Base-by-base conservation (phyloP, 2,113 vertebrate genomes). In the Psephotus haematonotus region DNA sequence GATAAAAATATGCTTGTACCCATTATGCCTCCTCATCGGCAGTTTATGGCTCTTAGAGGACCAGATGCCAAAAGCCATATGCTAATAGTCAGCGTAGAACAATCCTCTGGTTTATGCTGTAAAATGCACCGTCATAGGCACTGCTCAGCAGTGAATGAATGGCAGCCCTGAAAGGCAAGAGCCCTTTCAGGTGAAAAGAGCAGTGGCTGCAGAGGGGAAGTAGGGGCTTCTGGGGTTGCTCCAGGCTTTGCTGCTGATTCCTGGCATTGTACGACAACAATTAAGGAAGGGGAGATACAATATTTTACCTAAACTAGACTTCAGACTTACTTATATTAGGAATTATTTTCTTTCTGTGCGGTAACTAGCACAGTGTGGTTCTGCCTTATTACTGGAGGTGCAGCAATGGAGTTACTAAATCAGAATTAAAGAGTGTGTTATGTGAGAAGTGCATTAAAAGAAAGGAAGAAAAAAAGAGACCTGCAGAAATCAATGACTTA, bases 11-110 rank as follows among this genome's bases (percentile, higher is more conserved):
- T 88, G 95, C 84, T 88, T 65, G 84, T 90, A 90, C 63, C 77
- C 74, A 74, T 18, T 59, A 90, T 72, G 88, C 67, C 70, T 89
- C 59, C 89, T 92, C 75, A 93, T 65, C 92, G 95, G 89, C 93
- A 96, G 67, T 52, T 94, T 95, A 86, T 91, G 20, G n/a, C 60
- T 95, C 71, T 84, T 83, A 43, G 79, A 94, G 82, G 82, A 88
- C 44, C 82, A 95, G 68, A 84, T 94, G 95, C 93, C 91, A 94
- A 91, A 96, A 94, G 88, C 93, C 96, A 87, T 95, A 95, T 95
- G 96, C 79, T 94, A 95, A 93, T 94, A 86, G 70, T 92, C 92
- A 90, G 50, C 47, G 52, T 27, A 16, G 80, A 85, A 83, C 72
- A 82, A 70, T 88, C 79, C 88, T 85, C 80, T 82, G 69, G 64